These are phyloP conservation scores for Leptogaster cylindrica DNA, from an alignment of 2,888 invertebrate genomes.

Conservation along the genomic window DNA sequence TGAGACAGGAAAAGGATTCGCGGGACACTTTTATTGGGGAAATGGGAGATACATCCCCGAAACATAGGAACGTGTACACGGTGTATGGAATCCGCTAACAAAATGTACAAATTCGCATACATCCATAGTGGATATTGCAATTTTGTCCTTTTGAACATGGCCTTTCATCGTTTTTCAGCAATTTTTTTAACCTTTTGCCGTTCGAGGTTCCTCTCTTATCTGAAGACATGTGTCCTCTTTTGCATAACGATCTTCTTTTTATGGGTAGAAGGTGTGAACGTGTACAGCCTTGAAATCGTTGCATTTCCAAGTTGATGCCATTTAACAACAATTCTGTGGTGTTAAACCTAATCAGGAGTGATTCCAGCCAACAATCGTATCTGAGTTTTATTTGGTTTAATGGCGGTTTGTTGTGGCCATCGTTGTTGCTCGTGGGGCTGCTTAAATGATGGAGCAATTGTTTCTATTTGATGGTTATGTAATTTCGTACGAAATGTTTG, in stretches of 20 bases:
- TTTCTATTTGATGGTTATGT: too few species aligned
- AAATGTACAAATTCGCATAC: constrained; percentile 42
- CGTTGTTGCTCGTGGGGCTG: too few species aligned
- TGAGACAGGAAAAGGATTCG: constrained; percentile 40
- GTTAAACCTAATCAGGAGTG: constrained; percentile 23
- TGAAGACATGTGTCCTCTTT: constrained; percentile 34
- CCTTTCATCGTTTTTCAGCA: constrained; percentile 32
- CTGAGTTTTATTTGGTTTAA: too few species aligned
- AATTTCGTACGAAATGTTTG: too few species aligned
- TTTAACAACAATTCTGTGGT: constrained; percentile 20
- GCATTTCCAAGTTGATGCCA: constrained; percentile 28
- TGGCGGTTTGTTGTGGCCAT: too few species aligned
- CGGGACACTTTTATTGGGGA: constrained; percentile 36
- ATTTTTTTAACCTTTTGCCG: constrained; percentile 15
- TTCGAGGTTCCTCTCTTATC: constrained; percentile 7
- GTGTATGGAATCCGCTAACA: constrained; percentile 25
- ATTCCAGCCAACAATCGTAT: too few species aligned
- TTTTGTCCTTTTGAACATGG: constrained; percentile 42
- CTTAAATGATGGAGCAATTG: too few species aligned
- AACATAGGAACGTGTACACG: constrained; percentile 16
- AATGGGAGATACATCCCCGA: constrained; percentile 13
- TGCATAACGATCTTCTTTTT: constrained; percentile 36
- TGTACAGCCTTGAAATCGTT: constrained; percentile 38
- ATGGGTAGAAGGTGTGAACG: constrained; percentile 35
- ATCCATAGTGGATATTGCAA: constrained; percentile 43